A percentile compares a stretch with the other conserved stretches of the same genome.
phyloP scores from a whole-genome alignment of 2,113 vertebrate species.

The Gopherus evgoodei region DNA sequence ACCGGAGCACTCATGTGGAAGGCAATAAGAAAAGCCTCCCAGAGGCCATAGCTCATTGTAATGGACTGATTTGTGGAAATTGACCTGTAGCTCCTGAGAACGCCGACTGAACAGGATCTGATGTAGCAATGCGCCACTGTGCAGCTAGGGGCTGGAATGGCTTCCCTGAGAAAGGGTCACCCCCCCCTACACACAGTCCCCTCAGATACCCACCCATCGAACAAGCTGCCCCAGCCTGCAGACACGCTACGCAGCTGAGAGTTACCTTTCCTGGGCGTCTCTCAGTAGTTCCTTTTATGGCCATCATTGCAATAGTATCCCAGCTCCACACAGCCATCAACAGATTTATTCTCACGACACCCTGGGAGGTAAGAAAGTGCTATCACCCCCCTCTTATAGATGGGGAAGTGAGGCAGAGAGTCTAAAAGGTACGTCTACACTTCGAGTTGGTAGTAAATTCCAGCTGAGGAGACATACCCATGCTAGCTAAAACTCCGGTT shows the following conservation, averaged over 20 bases:
- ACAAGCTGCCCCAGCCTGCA: neutral
- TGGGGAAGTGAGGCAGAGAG: no score
- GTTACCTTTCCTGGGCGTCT: neutral
- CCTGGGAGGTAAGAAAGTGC: accelerated
- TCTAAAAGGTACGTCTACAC: no score
- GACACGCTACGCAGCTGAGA: neutral
- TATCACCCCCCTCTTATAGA: accelerated
- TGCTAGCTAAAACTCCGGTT: neutral
- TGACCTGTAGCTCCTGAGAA: neutral
- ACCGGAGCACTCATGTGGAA: neutral
- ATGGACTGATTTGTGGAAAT: neutral
- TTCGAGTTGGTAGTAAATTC: no score
- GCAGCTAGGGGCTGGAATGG: neutral
- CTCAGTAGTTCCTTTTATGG: accelerated
- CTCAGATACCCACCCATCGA: neutral
- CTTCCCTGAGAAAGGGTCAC: neutral
- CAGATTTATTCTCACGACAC: neutral
- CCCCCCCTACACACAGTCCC: neutral
- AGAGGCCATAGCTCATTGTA: neutral
- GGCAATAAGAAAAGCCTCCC: neutral
- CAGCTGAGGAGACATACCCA: no score
- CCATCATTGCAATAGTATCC: accelerated
- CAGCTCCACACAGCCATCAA: neutral
- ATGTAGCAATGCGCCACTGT: accelerated
- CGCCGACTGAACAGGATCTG: accelerated